These are phyloP conservation scores for Acanthosepion pharaonis DNA, from an alignment of 2,888 invertebrate genomes.

Conservation along the genomic window DNA sequence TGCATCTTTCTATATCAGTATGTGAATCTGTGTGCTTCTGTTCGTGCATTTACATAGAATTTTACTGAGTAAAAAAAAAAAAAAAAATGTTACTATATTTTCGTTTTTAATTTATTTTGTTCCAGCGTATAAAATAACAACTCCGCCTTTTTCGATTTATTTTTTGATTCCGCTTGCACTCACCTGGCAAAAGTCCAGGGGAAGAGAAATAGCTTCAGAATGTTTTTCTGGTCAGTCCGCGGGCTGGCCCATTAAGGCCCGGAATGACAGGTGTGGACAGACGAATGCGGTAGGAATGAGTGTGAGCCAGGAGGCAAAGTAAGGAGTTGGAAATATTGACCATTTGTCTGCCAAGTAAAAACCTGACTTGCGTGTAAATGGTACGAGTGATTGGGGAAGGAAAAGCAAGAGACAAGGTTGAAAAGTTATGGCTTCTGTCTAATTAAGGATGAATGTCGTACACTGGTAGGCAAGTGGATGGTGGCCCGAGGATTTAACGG, in stretches of 20 bases:
- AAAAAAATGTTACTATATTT: no score
- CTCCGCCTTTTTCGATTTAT: no score
- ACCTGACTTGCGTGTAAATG: slow-evolving; percentile 18
- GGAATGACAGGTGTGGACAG: background rate
- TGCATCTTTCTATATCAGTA: no score
- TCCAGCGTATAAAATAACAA: no score
- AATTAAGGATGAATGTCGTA: background rate
- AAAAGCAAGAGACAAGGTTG: background rate
- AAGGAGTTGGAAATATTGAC: background rate
- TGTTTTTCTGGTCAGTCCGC: background rate
- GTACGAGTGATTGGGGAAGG: background rate
- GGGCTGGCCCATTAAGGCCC: background rate
- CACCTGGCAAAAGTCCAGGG: no score
- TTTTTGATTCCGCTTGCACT: no score
- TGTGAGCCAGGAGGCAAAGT: background rate
- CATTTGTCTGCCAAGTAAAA: background rate
- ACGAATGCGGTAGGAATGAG: background rate
- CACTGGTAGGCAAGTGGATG: background rate
- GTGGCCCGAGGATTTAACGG: background rate
- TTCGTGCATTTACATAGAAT: no score
- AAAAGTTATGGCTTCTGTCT: slow-evolving; percentile 33
- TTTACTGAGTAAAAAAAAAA: no score
- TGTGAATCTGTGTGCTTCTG: no score
- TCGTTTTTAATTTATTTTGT: no score
- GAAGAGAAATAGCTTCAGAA: background rate